A percentile compares a stretch with the other conserved stretches of the same genome.
phyloP scores from a whole-genome alignment of 2,797 vertebrate species.

The Valencia hispanica region DNA sequence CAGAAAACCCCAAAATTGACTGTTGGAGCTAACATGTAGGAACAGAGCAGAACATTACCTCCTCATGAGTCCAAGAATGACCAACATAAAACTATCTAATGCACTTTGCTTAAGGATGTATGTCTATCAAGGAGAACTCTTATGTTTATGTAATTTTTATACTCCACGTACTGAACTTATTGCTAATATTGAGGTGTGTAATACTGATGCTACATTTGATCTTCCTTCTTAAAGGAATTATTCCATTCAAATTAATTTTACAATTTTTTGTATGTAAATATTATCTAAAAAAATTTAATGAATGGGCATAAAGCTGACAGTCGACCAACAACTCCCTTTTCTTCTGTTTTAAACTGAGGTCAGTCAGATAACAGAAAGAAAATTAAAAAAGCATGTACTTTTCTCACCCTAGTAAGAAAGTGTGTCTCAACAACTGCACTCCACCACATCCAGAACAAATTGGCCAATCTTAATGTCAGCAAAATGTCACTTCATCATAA shows the following conservation, averaged over 20 bases:
- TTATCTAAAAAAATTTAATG: conserved; percentile 14
- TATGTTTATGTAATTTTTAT: conserved; percentile 40
- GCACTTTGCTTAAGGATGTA: too few species aligned
- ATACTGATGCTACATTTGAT: background rate
- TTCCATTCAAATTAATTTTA: conserved; percentile 1
- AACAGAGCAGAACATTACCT: conserved; percentile 62
- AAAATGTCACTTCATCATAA: conserved; percentile 88
- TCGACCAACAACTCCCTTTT: conserved; percentile 47
- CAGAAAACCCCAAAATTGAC: too few species aligned
- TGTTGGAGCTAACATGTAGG: conserved; percentile 62
- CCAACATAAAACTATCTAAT: conserved; percentile 36
- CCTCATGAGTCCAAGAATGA: conserved; percentile 65
- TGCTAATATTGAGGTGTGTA: conserved; percentile 26
- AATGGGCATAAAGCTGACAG: conserved; percentile 35
- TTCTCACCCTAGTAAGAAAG: conserved; percentile 70
- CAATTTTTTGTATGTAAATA: conserved; percentile 8
- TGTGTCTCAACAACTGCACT: conserved; percentile 76
- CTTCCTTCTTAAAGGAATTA: background rate
- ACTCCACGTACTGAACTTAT: conserved; percentile 36
- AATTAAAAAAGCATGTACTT: conserved; percentile 66
- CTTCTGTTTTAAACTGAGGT: conserved; percentile 64
- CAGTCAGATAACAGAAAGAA: conserved; percentile 59
- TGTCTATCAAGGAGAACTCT: background rate
- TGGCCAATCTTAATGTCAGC: conserved; percentile 87
- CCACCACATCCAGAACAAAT: conserved; percentile 82